A percentile compares a stretch with the other conserved stretches of the same genome.
phyloP scores from a whole-genome alignment of 30 jellyfish, hydroid and myxozoan species.

The Nemopilema nomurai region DNA sequence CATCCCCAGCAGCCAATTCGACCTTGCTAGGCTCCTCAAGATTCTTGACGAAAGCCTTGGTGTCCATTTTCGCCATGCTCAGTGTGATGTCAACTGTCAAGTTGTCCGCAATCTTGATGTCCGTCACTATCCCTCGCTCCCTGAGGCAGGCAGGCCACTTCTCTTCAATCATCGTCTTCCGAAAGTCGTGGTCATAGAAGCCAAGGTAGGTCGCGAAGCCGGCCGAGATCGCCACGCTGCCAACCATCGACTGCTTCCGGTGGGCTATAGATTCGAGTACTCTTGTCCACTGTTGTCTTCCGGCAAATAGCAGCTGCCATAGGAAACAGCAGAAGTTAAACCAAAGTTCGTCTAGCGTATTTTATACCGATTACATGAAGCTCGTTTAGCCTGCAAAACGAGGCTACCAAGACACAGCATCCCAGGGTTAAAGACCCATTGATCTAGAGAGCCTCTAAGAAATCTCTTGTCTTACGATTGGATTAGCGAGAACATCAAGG shows the following conservation, averaged over 20 bases:
- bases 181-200: slow-evolving; percentile 31
- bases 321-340: too few relatives aligned
- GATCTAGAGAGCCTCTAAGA: too few relatives aligned
- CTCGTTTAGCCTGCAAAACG: too few relatives aligned
- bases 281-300: slow-evolving; percentile 62
- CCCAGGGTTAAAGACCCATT: too few relatives aligned
- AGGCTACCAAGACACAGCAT: too few relatives aligned
- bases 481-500: too few relatives aligned
- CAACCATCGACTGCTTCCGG: slow-evolving; percentile 44
- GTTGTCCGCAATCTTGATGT: slow-evolving; percentile 33
- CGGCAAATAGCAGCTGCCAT: slow-evolving; percentile 52
- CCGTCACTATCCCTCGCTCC: slow-evolving; percentile 67
- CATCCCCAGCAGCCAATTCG: neutral
- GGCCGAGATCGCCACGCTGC: slow-evolving; percentile 62
- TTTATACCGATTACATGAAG: neutral
- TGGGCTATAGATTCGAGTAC: slow-evolving; percentile 47
- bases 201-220: slow-evolving; percentile 76
- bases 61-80: slow-evolving; percentile 38
- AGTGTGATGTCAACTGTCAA: slow-evolving; percentile 33
- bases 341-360: too few relatives aligned
- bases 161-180: slow-evolving; percentile 34
- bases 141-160: slow-evolving; percentile 68
- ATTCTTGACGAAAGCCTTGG: slow-evolving; percentile 3
- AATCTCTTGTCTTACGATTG: too few relatives aligned
- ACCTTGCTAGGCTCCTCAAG: neutral